Evolutionary conservation across 2,113 vertebrate species (phyloP).

Genomic region (Paradoxurus hermaphroditus): DNA sequence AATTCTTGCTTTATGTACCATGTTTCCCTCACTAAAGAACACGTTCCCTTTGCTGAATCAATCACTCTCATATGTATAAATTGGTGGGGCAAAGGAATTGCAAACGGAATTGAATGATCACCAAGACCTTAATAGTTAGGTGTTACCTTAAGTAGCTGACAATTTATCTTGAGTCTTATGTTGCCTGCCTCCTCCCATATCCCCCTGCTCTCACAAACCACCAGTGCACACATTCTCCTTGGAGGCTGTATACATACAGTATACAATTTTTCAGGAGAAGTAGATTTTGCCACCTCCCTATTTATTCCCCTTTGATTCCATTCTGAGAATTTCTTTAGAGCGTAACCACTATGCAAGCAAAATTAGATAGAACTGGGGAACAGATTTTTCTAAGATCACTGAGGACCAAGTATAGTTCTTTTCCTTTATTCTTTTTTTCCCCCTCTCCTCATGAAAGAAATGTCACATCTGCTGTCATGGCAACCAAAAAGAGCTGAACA

Average conservation of each 20-base stretch:
- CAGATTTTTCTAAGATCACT: conserved; percentile 30
- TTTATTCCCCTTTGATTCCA: conserved; percentile 8
- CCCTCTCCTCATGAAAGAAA: conserved; percentile 10
- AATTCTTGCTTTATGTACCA: background rate
- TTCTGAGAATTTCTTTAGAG: conserved; percentile 8
- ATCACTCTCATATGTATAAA: background rate
- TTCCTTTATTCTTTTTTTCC: background rate
- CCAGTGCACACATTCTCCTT: background rate
- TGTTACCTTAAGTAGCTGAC: background rate
- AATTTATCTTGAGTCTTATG: background rate
- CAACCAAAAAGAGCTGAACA: conserved; percentile 44
- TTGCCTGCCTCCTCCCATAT: background rate
- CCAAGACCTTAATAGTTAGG: background rate
- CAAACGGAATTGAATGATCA: background rate
- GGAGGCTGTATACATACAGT: too few species aligned
- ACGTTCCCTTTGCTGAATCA: background rate
- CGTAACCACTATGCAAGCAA: background rate
- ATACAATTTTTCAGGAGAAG: background rate
- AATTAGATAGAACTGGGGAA: conserved; percentile 29
- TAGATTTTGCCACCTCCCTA: background rate
- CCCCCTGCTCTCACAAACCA: background rate
- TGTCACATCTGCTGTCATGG: conserved; percentile 53
- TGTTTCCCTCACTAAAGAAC: background rate
- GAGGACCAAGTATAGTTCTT: background rate
- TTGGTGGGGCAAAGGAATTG: background rate